Base-by-base conservation (phyloP, 1,140 invertebrate genomes). In the Eurosta solidaginis region DNA sequence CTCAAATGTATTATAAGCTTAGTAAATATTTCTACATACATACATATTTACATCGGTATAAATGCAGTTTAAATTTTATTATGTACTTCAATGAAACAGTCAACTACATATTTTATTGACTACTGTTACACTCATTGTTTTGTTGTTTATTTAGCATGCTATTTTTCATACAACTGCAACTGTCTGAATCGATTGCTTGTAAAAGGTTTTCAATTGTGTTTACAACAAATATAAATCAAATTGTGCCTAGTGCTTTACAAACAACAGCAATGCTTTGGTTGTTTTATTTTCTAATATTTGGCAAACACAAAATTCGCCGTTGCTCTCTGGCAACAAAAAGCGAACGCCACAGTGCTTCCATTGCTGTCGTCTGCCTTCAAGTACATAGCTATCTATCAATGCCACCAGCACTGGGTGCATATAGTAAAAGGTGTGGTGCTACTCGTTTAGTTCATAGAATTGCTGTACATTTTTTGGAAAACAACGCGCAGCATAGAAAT, bases 151-250 rank as follows among this genome's bases (percentile, higher is more conserved):
- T 40, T 47, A 12, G 45, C 45, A 17, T 33, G 29, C 5, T 36
- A 0, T 42, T 68, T 68, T 42, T 17, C 59, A 68, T 68, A n/a
- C 59, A 68, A 7, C 59, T 40, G 29, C 59, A 68, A 20, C 22
- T 27, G 33, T 17, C 33, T 63, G 59, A 17, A 14, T n/a, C n/a
- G 29, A 33, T 33, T 12, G 17, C n/a, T 27, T 10, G 33, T 33
- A 68, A 68, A 68, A 68, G 33, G 36, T 68, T 68, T 68, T 68
- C 59, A 68, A 68, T 68, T 68, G 33, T 68, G 33, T 40, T 68
- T 68, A 68, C 59, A 68, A 68, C 59, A 68, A 68, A 68, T 68
- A 68, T 68, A 68, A 68, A 68, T 68, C 59, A 68, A 68, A 68
- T 40, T 68, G 59, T 68, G 59, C 33, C 59, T 40, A 68, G 9